Percentiles rank a stretch among this genome's conserved stretches.
These are phyloP conservation scores for Chaetoderma sp. DNA, from an alignment of 2,888 invertebrate species.

Conservation along the genomic window DNA sequence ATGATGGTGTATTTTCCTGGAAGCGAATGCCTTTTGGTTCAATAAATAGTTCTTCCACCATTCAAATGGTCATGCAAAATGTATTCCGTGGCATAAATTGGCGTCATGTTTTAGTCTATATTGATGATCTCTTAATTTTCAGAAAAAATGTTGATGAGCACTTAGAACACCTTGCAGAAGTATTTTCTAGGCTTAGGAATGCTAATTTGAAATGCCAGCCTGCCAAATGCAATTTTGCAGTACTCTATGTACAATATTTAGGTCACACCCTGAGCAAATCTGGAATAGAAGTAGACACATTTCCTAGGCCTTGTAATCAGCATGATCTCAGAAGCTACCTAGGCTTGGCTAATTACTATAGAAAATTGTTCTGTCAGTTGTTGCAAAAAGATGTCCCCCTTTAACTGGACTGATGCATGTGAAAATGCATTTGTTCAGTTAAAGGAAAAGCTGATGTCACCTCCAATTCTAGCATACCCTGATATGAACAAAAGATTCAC, in stretches of 20 bases:
- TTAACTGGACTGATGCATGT: constrained; percentile 36
- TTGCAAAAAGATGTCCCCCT: constrained; percentile 44
- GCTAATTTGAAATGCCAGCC: constrained; percentile 17
- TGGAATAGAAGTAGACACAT: constrained; percentile 14
- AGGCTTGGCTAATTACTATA: constrained; percentile 61
- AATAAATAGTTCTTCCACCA: constrained; percentile 10
- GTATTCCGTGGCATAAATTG: constrained; percentile 20
- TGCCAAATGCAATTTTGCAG: constrained; percentile 23
- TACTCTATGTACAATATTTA: not conserved
- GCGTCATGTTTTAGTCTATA: constrained; percentile 10
- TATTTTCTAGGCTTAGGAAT: constrained; percentile 8
- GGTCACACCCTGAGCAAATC: not conserved
- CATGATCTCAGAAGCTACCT: constrained; percentile 34
- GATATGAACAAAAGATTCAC: constrained; percentile 13
- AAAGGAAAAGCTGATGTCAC: constrained; percentile 39
- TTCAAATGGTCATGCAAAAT: constrained; percentile 15
- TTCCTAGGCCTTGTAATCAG: constrained; percentile 34
- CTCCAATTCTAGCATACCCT: constrained; percentile 35
- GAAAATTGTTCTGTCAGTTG: constrained; percentile 58
- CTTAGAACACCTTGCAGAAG: constrained; percentile 7
- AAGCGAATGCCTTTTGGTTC: constrained; percentile 6
- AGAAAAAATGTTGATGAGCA: constrained; percentile 11
- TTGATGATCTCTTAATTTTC: constrained; percentile 21
- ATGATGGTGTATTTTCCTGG: too few relatives aligned
- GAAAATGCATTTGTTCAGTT: constrained; percentile 53